A percentile compares a stretch with the other conserved stretches of the same genome.
These are phyloP conservation scores for Engystomops pustulosus DNA, from an alignment of 2,113 vertebrate species.

Conservation along the genomic window DNA sequence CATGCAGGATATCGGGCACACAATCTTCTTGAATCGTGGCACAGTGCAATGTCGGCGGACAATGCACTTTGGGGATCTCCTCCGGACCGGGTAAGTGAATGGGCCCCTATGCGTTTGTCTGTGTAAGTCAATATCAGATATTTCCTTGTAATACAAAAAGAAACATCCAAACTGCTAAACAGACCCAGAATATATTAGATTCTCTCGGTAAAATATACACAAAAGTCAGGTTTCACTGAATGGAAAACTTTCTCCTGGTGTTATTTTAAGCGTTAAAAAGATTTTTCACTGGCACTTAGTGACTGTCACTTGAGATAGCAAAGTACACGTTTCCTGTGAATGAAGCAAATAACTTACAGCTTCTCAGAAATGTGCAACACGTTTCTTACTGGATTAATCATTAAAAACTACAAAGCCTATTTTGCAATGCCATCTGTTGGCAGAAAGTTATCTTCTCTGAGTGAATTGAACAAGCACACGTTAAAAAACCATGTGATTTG, in stretches of 20 bases:
- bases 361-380: slow-evolving; percentile 3
- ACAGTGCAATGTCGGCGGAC: too few species aligned
- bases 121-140: too few species aligned
- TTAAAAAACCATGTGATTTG: background rate
- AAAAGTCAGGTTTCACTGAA: background rate
- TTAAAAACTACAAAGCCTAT: slow-evolving; percentile 12
- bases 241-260: background rate
- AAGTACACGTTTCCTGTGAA: slow-evolving; percentile 23
- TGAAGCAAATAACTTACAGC: slow-evolving; percentile 28
- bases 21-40: too few species aligned
- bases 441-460: background rate
- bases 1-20: too few species aligned
- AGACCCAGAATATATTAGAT: background rate
- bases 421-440: slow-evolving; percentile 52
- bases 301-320: background rate
- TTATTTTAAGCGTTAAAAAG: background rate
- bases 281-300: slow-evolving; percentile 1
- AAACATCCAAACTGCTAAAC: background rate
- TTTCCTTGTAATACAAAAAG: background rate
- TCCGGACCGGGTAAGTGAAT: too few species aligned
- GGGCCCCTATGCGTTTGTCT: too few species aligned
- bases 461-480: background rate
- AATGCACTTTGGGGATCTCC: too few species aligned
- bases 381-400: slow-evolving; percentile 20
- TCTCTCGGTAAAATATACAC: background rate